phyloP scores from a whole-genome alignment of 1,140 invertebrate genomes.

The Platyscapa corneri region DNA sequence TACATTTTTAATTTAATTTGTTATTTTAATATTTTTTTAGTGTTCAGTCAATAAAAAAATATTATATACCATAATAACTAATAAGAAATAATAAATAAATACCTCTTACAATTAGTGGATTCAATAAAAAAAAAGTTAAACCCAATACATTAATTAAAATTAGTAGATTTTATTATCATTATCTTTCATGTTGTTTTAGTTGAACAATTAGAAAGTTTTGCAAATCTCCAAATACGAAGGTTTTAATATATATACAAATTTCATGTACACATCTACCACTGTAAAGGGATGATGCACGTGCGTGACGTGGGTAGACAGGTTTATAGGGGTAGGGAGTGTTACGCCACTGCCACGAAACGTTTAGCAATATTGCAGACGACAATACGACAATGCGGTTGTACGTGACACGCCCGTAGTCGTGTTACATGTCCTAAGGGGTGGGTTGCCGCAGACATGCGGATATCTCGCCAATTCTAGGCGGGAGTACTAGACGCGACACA shows the following conservation, averaged over 20 bases:
- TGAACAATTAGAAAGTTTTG: constrained; percentile 12
- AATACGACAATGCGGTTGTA: constrained; percentile 73
- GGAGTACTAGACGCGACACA: constrained; percentile 61
- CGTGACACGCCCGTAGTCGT: constrained; percentile 69
- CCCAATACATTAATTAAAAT: background rate
- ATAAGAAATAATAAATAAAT: too few relatives aligned
- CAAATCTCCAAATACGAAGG: too few relatives aligned
- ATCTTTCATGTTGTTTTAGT: background rate
- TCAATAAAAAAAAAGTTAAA: background rate
- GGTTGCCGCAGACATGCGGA: constrained; percentile 65
- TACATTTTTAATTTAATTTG: too few relatives aligned
- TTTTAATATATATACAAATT: too few relatives aligned
- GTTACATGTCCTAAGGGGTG: constrained; percentile 57
- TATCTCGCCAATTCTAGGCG: constrained; percentile 74
- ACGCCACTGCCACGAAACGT: constrained; percentile 69
- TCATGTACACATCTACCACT: background rate
- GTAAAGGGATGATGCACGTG: constrained; percentile 51
- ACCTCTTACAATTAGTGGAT: too few relatives aligned
- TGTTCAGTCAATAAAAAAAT: too few relatives aligned
- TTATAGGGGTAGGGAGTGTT: constrained; percentile 22
- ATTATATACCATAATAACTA: too few relatives aligned
- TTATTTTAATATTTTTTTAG: too few relatives aligned
- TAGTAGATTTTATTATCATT: background rate
- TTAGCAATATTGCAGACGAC: constrained; percentile 75
- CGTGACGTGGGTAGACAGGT: constrained; percentile 71